A percentile compares a stretch with the other conserved stretches of the same genome.
These are phyloP conservation scores for Pristionchus fissidentatus DNA, from an alignment of 2,888 invertebrate genomes.

Conservation along the genomic window DNA sequence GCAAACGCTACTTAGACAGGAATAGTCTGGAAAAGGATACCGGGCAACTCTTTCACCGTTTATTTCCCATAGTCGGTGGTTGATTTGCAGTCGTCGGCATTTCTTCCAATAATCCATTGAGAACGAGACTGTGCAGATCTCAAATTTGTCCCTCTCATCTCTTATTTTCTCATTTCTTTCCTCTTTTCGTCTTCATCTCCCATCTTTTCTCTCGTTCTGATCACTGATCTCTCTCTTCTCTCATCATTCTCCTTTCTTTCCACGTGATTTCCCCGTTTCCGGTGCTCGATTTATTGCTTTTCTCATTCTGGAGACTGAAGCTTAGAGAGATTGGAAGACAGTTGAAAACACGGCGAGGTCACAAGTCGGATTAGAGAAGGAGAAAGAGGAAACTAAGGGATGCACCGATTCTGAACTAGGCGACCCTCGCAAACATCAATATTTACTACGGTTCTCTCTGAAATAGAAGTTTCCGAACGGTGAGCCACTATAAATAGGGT, in stretches of 20 bases:
- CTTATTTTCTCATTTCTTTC: background rate
- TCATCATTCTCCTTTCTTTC: background rate
- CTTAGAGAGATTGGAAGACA: background rate
- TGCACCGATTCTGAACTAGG: background rate
- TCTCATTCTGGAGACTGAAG: background rate
- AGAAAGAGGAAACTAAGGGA: background rate
- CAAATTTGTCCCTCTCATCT: background rate
- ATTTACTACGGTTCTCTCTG: background rate
- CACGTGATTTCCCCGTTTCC: slow-evolving; percentile 39
- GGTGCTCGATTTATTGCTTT: slow-evolving; percentile 27
- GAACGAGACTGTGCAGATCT: slow-evolving; percentile 21
- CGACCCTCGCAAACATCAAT: background rate
- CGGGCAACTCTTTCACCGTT: background rate
- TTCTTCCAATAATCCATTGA: slow-evolving; percentile 10
- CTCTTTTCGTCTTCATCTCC: no score
- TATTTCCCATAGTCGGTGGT: slow-evolving; percentile 23
- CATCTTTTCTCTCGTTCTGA: background rate
- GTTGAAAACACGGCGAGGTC: background rate
- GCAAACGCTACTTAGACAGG: no score
- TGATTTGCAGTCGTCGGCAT: background rate
- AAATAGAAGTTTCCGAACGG: background rate
- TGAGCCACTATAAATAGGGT: background rate
- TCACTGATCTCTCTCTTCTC: slow-evolving; percentile 16
- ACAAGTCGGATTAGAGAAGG: background rate
- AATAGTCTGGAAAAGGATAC: no score